Evolutionary conservation across 2,888 invertebrate species (phyloP).

Genomic region (Hermaeophaga mercurialis): DNA sequence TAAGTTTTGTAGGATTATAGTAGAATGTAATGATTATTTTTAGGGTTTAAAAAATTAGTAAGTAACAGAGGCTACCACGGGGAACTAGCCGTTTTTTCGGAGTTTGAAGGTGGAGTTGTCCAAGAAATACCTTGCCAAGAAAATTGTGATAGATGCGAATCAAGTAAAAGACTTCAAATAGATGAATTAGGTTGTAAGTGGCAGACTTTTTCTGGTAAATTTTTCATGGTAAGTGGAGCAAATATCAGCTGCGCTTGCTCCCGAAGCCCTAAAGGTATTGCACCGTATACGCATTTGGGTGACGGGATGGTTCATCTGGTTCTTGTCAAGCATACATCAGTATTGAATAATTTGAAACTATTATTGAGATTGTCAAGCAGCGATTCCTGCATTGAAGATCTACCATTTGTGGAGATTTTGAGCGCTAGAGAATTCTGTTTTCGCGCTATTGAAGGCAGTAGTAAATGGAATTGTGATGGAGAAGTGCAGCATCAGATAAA

Average conservation of each 20-base stretch:
- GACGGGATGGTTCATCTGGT: conserved; percentile 81
- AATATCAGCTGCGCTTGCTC: conserved; percentile 78
- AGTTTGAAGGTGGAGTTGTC: conserved; percentile 55
- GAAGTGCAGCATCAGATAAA: conserved; percentile 71
- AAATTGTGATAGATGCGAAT: conserved; percentile 59
- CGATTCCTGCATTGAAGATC: conserved; percentile 69
- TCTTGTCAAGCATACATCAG: conserved; percentile 72
- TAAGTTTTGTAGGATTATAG: too few species aligned
- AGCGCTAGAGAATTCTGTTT: conserved; percentile 75
- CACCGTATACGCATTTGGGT: conserved; percentile 78
- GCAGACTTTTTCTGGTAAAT: conserved; percentile 71
- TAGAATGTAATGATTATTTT: conserved; percentile 22
- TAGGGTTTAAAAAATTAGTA: conserved; percentile 68
- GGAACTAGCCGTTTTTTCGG: conserved; percentile 63
- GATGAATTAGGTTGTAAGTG: conserved; percentile 52
- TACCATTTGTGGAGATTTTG: conserved; percentile 77
- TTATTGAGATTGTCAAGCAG: conserved; percentile 67
- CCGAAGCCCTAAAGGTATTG: conserved; percentile 76
- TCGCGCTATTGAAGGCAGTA: conserved; percentile 60
- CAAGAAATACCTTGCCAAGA: conserved; percentile 59
- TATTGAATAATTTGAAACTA: conserved; percentile 73
- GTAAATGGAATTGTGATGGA: conserved; percentile 85
- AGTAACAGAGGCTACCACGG: conserved; percentile 69
- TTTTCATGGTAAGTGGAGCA: conserved; percentile 77
- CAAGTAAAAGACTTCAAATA: conserved; percentile 36